Base-by-base conservation (phyloP, 1,140 invertebrate genomes). In the Zelostemma sp. region DNA sequence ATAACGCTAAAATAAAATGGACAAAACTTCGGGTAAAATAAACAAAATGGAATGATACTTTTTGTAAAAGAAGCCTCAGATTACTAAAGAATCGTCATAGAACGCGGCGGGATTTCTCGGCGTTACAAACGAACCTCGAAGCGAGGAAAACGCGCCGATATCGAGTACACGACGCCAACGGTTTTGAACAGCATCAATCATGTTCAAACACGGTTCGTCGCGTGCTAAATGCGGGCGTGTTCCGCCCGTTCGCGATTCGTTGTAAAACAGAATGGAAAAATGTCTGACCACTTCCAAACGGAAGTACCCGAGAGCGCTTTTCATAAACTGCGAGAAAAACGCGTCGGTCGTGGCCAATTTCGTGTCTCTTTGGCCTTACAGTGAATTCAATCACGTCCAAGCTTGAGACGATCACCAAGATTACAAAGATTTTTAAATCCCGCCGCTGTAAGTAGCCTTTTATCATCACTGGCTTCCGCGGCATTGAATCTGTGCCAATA, bases 361-460 rank as follows among this genome's bases (percentile, higher is more conserved):
- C 53, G 31, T 86, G 76, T 86, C 74, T 85, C 84, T 85, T 83
- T 78, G 82, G 78, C 84, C 84, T 86, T 86, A 86, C 84, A 85
- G 82, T 80, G 78, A 77, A 35, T 35, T 4, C 78, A 6, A n/a
- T n/a, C 74, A n/a, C 31, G 68, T 74, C 73, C 55, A 68, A 65
- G 74, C 74, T 85, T 73, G 49, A 49, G 75, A 69, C 67, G 71
- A 59, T 77, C 80, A 81, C 83, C 84, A 86, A 86, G 84, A 86
- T 86, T 86, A 84, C 82, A 85, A 86, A 86, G 84, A 85, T 73
- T 79, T 83, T 79, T 67, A 74, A 79, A 80, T 78, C 77, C 74
- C 71, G 71, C 78, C 65, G 78, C 75, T 77, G 51, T 82, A 76
- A 73, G 74, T 80, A 78, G 80, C 82, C 80, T 79, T 74, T 51